Evolutionary conservation across 1,140 invertebrate genomes (phyloP).

Genomic region (Globodera rostochiensis): DNA sequence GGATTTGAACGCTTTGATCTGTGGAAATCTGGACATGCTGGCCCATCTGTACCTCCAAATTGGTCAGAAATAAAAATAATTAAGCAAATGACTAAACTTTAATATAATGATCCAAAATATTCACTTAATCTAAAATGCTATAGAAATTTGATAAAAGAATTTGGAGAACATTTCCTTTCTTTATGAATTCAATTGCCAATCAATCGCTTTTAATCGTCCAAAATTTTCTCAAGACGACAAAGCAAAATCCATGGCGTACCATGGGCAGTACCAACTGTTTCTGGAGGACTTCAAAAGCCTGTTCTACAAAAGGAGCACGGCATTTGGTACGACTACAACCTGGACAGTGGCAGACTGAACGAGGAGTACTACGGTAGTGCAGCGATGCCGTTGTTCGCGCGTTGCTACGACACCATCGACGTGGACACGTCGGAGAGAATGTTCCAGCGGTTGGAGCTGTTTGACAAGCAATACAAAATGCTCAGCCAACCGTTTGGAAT

Average conservation of each 20-base stretch:
- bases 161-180: too few species aligned
- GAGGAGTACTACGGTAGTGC: constrained; percentile 10
- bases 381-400: constrained; percentile 26
- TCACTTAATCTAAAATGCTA: too few species aligned
- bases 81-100: too few species aligned
- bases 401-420: neutral
- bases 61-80: too few species aligned
- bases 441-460: neutral
- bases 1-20: too few species aligned
- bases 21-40: too few species aligned
- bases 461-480: neutral
- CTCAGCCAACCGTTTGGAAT: constrained; percentile 15
- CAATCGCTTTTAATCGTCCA: too few species aligned
- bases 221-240: neutral
- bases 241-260: neutral
- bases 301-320: neutral
- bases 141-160: too few species aligned
- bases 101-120: too few species aligned
- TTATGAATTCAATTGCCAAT: too few species aligned
- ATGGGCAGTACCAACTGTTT: neutral
- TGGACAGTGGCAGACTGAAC: neutral
- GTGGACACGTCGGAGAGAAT: neutral
- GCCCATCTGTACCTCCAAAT: too few species aligned
- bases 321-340: constrained; percentile 18
- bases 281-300: neutral